Evolutionary conservation across 1,140 invertebrate genomes (phyloP).

Genomic region (Drosophila littoralis): DNA sequence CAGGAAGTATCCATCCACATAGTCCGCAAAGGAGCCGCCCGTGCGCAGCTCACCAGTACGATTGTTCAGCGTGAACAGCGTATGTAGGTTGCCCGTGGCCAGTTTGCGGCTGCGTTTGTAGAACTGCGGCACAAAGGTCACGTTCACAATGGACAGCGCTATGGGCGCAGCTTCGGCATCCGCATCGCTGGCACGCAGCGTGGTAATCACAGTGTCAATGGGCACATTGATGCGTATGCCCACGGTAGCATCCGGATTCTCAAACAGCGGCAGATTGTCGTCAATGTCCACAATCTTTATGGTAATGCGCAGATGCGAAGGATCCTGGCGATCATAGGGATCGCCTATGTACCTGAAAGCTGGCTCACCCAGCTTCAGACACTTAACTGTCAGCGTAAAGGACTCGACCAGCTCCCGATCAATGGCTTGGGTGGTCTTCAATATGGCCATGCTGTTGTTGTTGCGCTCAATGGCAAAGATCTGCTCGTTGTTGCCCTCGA

Average conservation of each 20-base stretch:
- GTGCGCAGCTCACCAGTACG: constrained; percentile 89
- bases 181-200: constrained; percentile 88
- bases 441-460: constrained; percentile 88
- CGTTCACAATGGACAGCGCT: constrained; percentile 87
- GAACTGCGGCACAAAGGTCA: constrained; percentile 88
- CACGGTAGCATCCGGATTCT: constrained; percentile 88
- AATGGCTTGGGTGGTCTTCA: constrained; percentile 87
- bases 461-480: constrained; percentile 88
- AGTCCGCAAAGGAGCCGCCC: constrained; percentile 88
- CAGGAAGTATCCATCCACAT: constrained; percentile 89
- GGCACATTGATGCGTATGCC: constrained; percentile 91
- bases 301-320: constrained; percentile 88
- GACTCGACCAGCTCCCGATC: constrained; percentile 88
- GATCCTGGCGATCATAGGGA: constrained; percentile 86
- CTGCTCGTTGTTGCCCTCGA: constrained; percentile 89
- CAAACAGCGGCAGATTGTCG: constrained; percentile 90
- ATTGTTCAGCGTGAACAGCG: constrained; percentile 87
- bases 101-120: constrained; percentile 84
- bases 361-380: constrained; percentile 84
- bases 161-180: constrained; percentile 89
- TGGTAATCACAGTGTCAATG: constrained; percentile 89
- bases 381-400: constrained; percentile 89
- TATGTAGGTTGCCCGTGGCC: constrained; percentile 85
- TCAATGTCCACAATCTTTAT: constrained; percentile 90
- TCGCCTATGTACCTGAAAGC: constrained; percentile 80